Evolutionary conservation across 1,140 invertebrate species (phyloP).

Genomic region (Calephelis virginiensis): DNA sequence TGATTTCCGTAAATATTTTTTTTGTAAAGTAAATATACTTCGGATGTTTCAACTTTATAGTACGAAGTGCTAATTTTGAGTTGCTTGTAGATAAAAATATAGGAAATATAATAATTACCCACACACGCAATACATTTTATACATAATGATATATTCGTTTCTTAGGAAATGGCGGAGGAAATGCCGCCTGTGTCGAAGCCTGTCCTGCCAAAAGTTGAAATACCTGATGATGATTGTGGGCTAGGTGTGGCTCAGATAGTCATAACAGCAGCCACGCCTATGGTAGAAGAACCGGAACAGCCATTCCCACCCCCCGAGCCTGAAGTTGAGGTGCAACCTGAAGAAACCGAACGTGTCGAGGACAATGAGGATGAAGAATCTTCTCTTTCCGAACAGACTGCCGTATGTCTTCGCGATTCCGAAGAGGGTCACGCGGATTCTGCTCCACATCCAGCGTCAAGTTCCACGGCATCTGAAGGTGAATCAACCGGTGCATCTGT

Average conservation of each 20-base stretch:
- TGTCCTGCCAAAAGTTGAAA: constrained; percentile 57
- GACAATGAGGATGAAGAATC: constrained; percentile 65
- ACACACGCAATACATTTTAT: too few relatives aligned
- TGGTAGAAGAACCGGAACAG: constrained; percentile 87
- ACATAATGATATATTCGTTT: constrained; percentile 17
- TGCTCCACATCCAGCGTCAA: constrained; percentile 57
- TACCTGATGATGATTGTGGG: constrained; percentile 61
- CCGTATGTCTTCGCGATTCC: constrained; percentile 56
- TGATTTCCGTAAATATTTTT: background rate
- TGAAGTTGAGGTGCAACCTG: constrained; percentile 63
- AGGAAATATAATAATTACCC: background rate
- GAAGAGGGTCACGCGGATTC: constrained; percentile 53
- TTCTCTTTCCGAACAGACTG: constrained; percentile 62
- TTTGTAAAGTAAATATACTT: background rate
- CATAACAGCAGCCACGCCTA: constrained; percentile 92
- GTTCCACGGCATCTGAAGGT: constrained; percentile 61
- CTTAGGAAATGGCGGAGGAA: constrained; percentile 50
- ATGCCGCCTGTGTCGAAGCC: constrained; percentile 50
- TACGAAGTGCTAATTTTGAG: background rate
- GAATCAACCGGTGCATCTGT: constrained; percentile 57
- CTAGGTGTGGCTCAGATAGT: constrained; percentile 91
- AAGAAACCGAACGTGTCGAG: constrained; percentile 41
- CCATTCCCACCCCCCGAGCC: constrained; percentile 81
- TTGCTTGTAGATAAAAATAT: constrained; percentile 13
- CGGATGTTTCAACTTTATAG: background rate